phyloP scores from a whole-genome alignment of 2,888 invertebrate species.

The Muschampia plurimacula region DNA sequence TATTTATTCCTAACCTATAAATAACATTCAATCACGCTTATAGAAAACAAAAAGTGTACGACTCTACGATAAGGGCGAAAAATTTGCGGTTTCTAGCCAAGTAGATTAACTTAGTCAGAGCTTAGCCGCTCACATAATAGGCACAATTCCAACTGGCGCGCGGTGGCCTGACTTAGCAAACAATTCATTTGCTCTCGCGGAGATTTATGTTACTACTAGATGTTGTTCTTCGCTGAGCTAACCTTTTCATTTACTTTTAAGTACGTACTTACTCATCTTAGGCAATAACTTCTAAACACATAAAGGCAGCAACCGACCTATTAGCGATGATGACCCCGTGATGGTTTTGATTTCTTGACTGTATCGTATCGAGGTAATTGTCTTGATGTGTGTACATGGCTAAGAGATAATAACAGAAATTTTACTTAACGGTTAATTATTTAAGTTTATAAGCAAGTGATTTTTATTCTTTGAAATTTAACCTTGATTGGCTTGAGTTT shows the following conservation, averaged over 20 bases:
- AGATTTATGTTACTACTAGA: slow-evolving; percentile 61
- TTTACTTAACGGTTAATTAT: no score
- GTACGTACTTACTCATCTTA: neutral
- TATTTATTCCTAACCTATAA: neutral
- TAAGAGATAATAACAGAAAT: no score
- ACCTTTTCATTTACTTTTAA: neutral
- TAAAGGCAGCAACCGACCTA: no score
- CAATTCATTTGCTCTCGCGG: slow-evolving; percentile 68
- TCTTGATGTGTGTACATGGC: no score
- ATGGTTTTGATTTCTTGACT: no score
- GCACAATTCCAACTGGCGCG: slow-evolving; percentile 76
- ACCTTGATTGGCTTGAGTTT: no score
- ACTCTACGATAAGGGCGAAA: neutral
- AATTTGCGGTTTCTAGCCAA: slow-evolving; percentile 47
- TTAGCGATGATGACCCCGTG: no score
- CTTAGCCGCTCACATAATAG: slow-evolving; percentile 60
- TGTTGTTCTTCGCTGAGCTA: slow-evolving; percentile 34
- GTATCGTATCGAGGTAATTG: no score
- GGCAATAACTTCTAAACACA: no score
- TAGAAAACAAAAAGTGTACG: no score
- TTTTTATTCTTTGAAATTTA: no score
- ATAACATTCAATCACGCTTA: neutral
- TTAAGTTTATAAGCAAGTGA: no score
- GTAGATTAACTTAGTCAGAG: slow-evolving; percentile 66
- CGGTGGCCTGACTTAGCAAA: slow-evolving; percentile 62